phyloP scores from a whole-genome alignment of 35 echinoderm and acorn worm genomes.

The Anneissia japonica region DNA sequence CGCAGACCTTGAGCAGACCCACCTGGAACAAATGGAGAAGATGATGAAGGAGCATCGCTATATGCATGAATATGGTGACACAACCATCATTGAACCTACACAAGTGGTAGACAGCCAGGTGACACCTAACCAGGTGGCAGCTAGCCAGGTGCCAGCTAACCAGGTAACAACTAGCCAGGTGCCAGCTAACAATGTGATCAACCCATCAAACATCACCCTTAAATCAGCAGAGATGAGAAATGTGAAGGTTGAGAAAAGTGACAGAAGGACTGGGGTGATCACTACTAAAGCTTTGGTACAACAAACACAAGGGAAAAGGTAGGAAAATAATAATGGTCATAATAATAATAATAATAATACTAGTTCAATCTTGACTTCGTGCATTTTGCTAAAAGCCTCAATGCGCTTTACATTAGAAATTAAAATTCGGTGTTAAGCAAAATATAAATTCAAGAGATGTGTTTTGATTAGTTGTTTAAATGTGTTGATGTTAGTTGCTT shows the following conservation, averaged over 20 bases:
- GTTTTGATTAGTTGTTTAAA: too few relatives aligned
- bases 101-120: background rate
- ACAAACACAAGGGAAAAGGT: background rate
- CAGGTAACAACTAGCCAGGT: background rate
- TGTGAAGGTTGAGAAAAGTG: background rate
- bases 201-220: background rate
- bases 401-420: too few relatives aligned
- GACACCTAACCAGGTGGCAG: background rate
- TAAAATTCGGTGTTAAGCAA: too few relatives aligned
- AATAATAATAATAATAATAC: too few relatives aligned
- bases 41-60: slow-evolving; percentile 67
- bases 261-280: background rate
- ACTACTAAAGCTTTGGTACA: background rate
- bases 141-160: background rate
- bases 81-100: background rate
- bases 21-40: slow-evolving; percentile 39
- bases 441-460: too few relatives aligned
- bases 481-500: too few relatives aligned
- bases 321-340: too few relatives aligned
- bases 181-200: background rate
- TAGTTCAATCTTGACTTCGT: too few relatives aligned
- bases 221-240: background rate
- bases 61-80: slow-evolving; percentile 87
- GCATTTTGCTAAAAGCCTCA: too few relatives aligned
- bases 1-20: background rate